A percentile compares a stretch with the other conserved stretches of the same genome.
phyloP scores from a whole-genome alignment of 2,797 vertebrate genomes.

The Lepilemur ruficaudatus region DNA sequence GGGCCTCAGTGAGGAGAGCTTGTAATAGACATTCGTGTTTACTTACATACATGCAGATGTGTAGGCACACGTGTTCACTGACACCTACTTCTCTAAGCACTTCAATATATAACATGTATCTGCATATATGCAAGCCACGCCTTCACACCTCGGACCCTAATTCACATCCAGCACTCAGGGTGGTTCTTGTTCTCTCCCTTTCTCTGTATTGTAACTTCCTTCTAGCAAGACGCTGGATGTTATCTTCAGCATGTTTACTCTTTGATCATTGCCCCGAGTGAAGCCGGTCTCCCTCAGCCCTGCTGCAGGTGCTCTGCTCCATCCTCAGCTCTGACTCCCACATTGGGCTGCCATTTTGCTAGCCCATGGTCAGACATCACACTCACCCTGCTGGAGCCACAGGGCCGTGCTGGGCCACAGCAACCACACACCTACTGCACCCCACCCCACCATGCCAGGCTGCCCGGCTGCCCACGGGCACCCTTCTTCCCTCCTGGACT shows the following conservation, averaged over 20 bases:
- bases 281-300: background rate
- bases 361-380: background rate
- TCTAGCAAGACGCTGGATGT: background rate
- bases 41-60: background rate
- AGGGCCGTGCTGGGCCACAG: background rate
- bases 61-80: background rate
- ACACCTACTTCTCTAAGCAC: background rate
- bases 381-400: background rate
- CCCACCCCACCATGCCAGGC: background rate
- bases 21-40: too few relatives aligned
- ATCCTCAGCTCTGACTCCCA: too few relatives aligned
- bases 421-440: too few relatives aligned
- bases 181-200: background rate
- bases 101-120: background rate
- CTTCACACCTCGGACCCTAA: background rate
- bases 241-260: too few relatives aligned
- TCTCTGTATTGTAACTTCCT: background rate
- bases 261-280: background rate
- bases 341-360: background rate
- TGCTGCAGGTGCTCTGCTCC: background rate
- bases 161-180: background rate
- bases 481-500: too few relatives aligned
- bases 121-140: background rate
- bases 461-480: background rate
- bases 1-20: background rate